Percentiles rank a stretch among this genome's conserved stretches.
These are phyloP conservation scores for Conus ventricosus DNA, from an alignment of 1,140 invertebrate genomes.

Conservation along the genomic window DNA sequence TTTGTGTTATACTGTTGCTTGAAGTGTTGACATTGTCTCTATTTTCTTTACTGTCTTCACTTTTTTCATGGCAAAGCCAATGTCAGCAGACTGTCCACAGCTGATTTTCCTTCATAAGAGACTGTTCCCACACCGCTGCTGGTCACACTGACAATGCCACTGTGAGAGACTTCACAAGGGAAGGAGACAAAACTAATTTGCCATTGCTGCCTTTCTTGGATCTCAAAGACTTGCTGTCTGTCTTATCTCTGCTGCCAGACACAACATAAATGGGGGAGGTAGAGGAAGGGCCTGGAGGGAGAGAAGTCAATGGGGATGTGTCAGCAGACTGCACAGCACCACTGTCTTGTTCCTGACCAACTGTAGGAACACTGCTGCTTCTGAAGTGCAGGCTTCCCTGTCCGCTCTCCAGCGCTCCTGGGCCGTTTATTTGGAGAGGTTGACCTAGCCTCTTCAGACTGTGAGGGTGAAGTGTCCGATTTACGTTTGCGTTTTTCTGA, in stretches of 20 bases:
- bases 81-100: background rate
- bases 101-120: background rate
- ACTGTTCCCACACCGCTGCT: background rate
- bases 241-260: constrained; percentile 18
- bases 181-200: background rate
- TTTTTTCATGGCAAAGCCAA: background rate
- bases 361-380: background rate
- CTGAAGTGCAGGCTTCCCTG: constrained; percentile 2
- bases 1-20: background rate
- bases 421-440: constrained; percentile 28
- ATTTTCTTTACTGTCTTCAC: background rate
- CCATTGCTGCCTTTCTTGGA: constrained; percentile 23
- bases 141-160: background rate
- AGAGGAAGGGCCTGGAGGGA: background rate
- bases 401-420: constrained; percentile 22
- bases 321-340: background rate
- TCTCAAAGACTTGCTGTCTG: constrained; percentile 12
- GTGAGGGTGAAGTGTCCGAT: background rate
- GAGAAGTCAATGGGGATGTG: background rate
- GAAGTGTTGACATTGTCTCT: background rate
- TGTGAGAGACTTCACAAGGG: background rate
- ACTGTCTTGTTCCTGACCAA: background rate
- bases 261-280: background rate
- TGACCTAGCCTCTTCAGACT: constrained; percentile 20
- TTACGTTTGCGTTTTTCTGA: constrained; percentile 29